Evolutionary conservation across 2,888 invertebrate species (phyloP), one percentile per base, ranked within the genome.

Genomic region (Smittia sp.): DNA sequence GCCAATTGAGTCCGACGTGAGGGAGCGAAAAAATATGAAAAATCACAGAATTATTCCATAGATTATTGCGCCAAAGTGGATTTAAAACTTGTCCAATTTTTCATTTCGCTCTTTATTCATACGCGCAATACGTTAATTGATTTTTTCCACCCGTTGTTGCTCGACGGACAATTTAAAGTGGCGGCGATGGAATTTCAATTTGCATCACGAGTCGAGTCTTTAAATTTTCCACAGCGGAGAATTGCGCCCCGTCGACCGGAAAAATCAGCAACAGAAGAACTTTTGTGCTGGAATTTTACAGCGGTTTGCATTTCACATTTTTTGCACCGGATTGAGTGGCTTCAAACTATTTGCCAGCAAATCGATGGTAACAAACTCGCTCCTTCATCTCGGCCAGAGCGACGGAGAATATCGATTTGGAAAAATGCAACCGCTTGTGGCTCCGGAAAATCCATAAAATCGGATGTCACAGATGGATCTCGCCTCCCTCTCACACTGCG

Each of bases 1-100:
- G 22, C 22, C 58, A 67, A 67, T 38, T 66, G 65, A 65, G 27
- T 65, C 1, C 65, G 65, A 65, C 15, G 65, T 13, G 58, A 7
- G 58, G 2, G 58, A 20, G 58, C 13, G 58, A 58, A 13, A 18
- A 46, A 58, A 58, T 22, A 58, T 58, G 22, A 58, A 67, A 67
- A 67, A 67, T 67, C 67, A 67, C n/a, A 58, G 32, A 67, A 67
- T 67, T 67, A 67, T 67, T 65, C 39, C 67, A 67, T 67, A 39
- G 67, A 67, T 67, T 67, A 67, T 67, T 67, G 39, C 22, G 41
- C 58, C 18, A 58, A 58, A 58, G 58, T 58, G 67, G 67, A 67
- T 67, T 67, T 67, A 41, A 67, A 67, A 67, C 32, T 41, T 67
- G 39, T 67, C 15, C 67, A 15, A 67, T 67, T 67, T 38, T 41